These are phyloP conservation scores for Proctacanthus coquilletti DNA, from an alignment of 1,140 invertebrate genomes.

Conservation along the genomic window DNA sequence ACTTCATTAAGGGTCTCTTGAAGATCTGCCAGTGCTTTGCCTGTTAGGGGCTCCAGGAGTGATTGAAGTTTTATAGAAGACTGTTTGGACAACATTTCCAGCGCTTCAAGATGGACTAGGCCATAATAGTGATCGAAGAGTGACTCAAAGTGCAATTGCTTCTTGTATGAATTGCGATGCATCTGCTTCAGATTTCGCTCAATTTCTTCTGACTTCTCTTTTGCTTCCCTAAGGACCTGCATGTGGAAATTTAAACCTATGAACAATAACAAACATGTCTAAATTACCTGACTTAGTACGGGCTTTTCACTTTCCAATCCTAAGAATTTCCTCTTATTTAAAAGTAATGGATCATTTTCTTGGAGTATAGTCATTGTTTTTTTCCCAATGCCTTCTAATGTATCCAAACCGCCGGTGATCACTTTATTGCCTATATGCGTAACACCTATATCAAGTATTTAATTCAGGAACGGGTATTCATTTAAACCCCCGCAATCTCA, in stretches of 20 bases:
- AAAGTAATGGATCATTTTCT: conserved; percentile 75
- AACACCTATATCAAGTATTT: conserved; percentile 46
- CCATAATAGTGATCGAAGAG: conserved; percentile 82
- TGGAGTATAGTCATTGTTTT: conserved; percentile 86
- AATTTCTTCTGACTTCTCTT: conserved; percentile 57
- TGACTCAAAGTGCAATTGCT: conserved; percentile 57
- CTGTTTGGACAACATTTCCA: conserved; percentile 78
- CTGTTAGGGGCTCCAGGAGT: conserved; percentile 35
- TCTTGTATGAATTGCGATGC: conserved; percentile 40
- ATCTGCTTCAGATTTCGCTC: conserved; percentile 41
- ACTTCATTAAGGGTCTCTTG: conserved; percentile 64
- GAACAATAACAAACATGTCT: conserved; percentile 3
- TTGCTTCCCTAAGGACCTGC: conserved; percentile 64
- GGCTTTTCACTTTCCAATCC: conserved; percentile 41
- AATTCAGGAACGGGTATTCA: no score
- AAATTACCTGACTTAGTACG: conserved; percentile 35
- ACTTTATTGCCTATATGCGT: conserved; percentile 58
- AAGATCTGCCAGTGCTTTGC: conserved; percentile 44
- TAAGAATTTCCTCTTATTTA: conserved; percentile 64
- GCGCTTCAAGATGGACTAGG: conserved; percentile 71
- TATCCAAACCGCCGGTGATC: conserved; percentile 68
- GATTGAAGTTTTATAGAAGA: conserved; percentile 58
- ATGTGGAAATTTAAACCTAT: conserved; percentile 34
- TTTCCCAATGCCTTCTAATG: conserved; percentile 79
- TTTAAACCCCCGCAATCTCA: no score